These are phyloP conservation scores for Ctenochaetus hawaiiensis DNA, from an alignment of 2,797 vertebrate genomes.

Conservation along the genomic window DNA sequence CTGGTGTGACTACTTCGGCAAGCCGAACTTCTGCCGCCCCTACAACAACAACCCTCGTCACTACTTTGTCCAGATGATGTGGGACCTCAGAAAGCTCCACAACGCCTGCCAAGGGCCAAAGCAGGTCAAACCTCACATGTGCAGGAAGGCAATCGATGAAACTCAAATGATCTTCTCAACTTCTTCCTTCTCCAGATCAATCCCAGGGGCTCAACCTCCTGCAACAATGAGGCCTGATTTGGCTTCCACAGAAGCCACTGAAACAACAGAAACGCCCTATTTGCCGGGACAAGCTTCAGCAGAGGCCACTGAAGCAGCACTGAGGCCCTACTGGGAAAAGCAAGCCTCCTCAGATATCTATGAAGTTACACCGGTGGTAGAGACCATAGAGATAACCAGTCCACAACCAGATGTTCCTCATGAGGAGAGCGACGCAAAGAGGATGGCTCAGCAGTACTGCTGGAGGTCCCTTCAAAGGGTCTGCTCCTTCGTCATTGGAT, in stretches of 20 bases:
- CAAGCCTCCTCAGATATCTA: no score
- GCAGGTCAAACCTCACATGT: slow-evolving; percentile 85
- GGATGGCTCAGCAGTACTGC: slow-evolving; percentile 84
- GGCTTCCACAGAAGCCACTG: not conserved
- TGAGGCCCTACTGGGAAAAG: no score
- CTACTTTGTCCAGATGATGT: slow-evolving; percentile 88
- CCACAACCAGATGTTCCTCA: slow-evolving; percentile 37
- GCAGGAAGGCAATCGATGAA: slow-evolving; percentile 81
- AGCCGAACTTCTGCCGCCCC: slow-evolving; percentile 81
- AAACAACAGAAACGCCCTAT: no score
- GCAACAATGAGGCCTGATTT: slow-evolving; percentile 1
- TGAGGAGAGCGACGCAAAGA: slow-evolving; percentile 76
- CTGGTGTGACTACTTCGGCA: slow-evolving; percentile 89
- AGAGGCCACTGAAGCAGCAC: no score
- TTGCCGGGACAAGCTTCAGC: no score
- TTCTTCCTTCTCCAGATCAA: slow-evolving; percentile 61
- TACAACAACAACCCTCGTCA: slow-evolving; percentile 87
- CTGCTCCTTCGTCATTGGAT: slow-evolving; percentile 86
- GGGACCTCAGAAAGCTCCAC: slow-evolving; percentile 80
- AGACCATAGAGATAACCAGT: slow-evolving; percentile 38
- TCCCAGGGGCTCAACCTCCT: slow-evolving; percentile 30
- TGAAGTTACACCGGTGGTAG: slow-evolving; percentile 13
- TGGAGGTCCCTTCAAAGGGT: slow-evolving; percentile 87
- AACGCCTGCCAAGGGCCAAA: slow-evolving; percentile 83
- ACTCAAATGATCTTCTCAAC: slow-evolving; percentile 83